Evolutionary conservation across 2,113 vertebrate genomes (phyloP).

Genomic region (Catharus minimus): DNA sequence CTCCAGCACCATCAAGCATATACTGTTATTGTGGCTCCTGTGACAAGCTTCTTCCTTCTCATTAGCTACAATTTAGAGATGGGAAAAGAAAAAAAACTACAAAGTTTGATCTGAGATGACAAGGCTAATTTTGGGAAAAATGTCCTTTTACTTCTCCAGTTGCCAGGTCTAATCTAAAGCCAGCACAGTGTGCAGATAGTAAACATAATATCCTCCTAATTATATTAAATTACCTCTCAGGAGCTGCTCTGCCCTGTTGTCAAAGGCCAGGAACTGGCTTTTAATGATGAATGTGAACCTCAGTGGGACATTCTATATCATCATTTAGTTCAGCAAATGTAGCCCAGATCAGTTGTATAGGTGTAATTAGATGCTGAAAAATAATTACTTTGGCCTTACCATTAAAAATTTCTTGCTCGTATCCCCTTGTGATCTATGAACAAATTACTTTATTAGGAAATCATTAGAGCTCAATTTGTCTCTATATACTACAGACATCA

Average conservation of each 20-base stretch:
- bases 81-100: neutral
- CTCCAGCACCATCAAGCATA: neutral
- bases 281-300: slow-evolving; percentile 45
- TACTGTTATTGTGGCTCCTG: neutral
- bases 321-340: slow-evolving; percentile 42
- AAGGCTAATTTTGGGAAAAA: slow-evolving; percentile 20
- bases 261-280: slow-evolving; percentile 53
- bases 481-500: slow-evolving; percentile 68
- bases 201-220: slow-evolving; percentile 67
- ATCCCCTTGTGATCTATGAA: slow-evolving; percentile 74
- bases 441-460: slow-evolving; percentile 82
- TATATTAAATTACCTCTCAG: slow-evolving; percentile 58
- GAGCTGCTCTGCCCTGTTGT: slow-evolving; percentile 55
- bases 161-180: slow-evolving; percentile 36
- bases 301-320: slow-evolving; percentile 40
- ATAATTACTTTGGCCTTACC: slow-evolving; percentile 74
- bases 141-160: slow-evolving; percentile 14
- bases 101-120: slow-evolving; percentile 43
- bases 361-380: slow-evolving; percentile 76
- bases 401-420: slow-evolving; percentile 62
- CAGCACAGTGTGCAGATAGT: slow-evolving; percentile 24
- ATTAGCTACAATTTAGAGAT: slow-evolving; percentile 25
- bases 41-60: neutral
- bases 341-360: slow-evolving; percentile 56
- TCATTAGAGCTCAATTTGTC: slow-evolving; percentile 77